Base-by-base conservation (phyloP, 2,797 vertebrate species). In the Gallinago solitaria region DNA sequence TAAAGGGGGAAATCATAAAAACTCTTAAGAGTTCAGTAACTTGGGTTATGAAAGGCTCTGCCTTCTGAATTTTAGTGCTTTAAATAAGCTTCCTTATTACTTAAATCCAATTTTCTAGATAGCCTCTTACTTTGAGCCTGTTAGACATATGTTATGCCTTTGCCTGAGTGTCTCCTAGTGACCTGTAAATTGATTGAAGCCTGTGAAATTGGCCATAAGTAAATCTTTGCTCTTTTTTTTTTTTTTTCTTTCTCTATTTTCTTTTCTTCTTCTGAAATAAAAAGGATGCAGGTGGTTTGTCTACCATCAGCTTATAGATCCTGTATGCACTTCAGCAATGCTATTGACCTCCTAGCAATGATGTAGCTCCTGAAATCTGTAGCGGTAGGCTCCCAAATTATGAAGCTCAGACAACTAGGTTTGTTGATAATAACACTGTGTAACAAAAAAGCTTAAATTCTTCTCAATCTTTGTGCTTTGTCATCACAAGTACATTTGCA, bases 91-190 rank as follows among this genome's bases (percentile, higher is more conserved):
- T 90, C 43, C 83, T 94, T 93, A 89, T 94, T 94, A 89, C 71
- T 91, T 96, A 93, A 96, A 96, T 93, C 85, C 11, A 86, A 65
- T 95, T 94, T 97, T 95, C 94, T 94, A 93, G 78, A 90, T 82
- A 90, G 90, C 83, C n/a, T 89, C 89, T 93, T 92, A 71, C 74
- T 91, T 83, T 80, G 71, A 93, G 77, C 61, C 83, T 80, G 75
- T 83, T 86, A 89, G 78, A 87, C 83, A 50, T 57, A 78, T 23
- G 47, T 91, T 96, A 67, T 85, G 50, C 61, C 78, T 94, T 92
- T 89, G 68, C 85, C 65, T 91, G 82, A 50, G 87, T 80, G 89
- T 56, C 89, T 96, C 65, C 60, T 67, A 53, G 73, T 92, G 91
- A 93, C 84, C 91, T 88, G 71, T 78, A 83, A 96, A 96, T 85